These are phyloP conservation scores for Melanerpes aurifrons DNA, from an alignment of 2,113 vertebrate species.

Conservation along the genomic window DNA sequence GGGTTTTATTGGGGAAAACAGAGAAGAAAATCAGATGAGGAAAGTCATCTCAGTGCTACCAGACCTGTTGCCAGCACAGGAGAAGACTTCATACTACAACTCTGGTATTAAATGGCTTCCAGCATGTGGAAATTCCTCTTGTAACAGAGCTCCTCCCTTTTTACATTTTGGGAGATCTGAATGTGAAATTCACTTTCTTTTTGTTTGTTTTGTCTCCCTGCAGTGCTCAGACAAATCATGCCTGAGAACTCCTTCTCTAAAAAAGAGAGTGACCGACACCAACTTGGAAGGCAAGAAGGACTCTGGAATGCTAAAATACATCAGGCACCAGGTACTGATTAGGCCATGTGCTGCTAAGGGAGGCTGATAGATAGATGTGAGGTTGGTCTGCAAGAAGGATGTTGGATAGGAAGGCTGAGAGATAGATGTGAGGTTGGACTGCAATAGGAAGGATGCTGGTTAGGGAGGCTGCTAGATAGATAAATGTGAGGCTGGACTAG, in stretches of 20 bases:
- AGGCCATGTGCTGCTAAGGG: background rate
- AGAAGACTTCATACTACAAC: background rate
- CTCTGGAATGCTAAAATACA: constrained; percentile 97
- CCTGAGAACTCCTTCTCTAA: constrained; percentile 94
- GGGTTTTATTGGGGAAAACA: background rate
- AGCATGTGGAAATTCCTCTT: background rate
- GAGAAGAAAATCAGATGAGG: background rate
- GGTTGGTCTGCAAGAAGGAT: background rate
- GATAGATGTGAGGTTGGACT: no score
- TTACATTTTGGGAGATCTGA: background rate
- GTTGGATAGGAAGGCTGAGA: no score
- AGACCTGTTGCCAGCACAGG: background rate
- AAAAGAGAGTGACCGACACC: constrained; percentile 88
- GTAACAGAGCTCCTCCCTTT: background rate
- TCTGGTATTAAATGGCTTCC: background rate
- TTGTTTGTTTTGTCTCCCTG: background rate
- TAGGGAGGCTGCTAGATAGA: no score
- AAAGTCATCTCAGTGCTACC: background rate
- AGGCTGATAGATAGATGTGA: background rate
- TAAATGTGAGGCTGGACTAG: no score
- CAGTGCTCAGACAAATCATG: constrained; percentile 98
- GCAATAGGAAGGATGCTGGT: no score
- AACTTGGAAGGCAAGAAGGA: constrained; percentile 96
- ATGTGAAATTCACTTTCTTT: background rate
- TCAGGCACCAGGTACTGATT: constrained; percentile 90